Percentiles rank a stretch among this genome's conserved stretches.
These are phyloP conservation scores for Dermochelys coriacea DNA, from an alignment of 2,797 vertebrate genomes.

Conservation along the genomic window DNA sequence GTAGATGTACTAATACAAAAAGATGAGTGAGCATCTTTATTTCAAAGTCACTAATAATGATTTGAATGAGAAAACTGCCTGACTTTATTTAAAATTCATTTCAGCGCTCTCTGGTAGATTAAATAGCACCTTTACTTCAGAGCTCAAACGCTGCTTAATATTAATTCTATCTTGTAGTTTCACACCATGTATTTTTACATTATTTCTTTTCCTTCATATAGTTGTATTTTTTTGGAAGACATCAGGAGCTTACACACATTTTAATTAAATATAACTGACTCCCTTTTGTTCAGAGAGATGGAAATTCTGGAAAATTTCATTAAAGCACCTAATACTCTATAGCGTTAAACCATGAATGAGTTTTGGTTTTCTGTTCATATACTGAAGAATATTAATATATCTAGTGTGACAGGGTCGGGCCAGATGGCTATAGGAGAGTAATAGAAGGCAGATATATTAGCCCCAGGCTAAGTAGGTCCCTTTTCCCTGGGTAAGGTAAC, in stretches of 20 bases:
- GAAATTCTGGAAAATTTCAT: constrained; percentile 19
- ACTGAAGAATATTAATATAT: background rate
- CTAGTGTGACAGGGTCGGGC: background rate
- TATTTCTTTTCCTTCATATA: background rate
- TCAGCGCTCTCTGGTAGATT: background rate
- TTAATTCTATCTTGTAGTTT: background rate
- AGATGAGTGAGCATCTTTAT: background rate
- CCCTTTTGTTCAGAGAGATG: background rate
- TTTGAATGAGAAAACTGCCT: background rate
- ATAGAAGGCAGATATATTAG: too few species aligned
- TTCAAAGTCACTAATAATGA: background rate
- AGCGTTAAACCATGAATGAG: background rate
- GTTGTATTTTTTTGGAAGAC: fast-evolving
- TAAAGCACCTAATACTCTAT: constrained; percentile 3
- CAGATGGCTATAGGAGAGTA: too few species aligned
- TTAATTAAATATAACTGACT: constrained; percentile 11
- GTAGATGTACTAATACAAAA: background rate
- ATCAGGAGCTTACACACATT: background rate
- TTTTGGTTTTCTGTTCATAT: background rate
- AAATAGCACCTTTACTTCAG: background rate
- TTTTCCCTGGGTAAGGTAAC: too few species aligned
- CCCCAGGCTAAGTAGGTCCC: too few species aligned
- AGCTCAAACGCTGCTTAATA: background rate
- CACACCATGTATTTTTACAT: background rate
- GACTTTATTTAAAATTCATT: background rate